These are phyloP conservation scores for Iphiclides podalirius DNA, from an alignment of 2,888 invertebrate species.

Conservation along the genomic window DNA sequence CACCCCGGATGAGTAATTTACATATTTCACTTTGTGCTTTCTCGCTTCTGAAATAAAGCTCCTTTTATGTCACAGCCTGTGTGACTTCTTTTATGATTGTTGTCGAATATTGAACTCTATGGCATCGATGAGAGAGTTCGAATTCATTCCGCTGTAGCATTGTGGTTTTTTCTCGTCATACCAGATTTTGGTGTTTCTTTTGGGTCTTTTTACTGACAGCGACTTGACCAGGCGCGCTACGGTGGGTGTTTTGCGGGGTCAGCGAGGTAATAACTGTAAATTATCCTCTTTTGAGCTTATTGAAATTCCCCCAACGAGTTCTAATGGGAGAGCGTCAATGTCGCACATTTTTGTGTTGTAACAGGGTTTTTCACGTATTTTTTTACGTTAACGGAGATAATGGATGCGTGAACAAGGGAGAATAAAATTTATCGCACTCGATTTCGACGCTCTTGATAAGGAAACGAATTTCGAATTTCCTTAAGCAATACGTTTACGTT, in stretches of 20 bases:
- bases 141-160: slow-evolving; percentile 35
- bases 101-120: slow-evolving; percentile 38
- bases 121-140: slow-evolving; percentile 37
- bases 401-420: too few relatives aligned
- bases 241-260: slow-evolving; percentile 79
- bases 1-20: slow-evolving; percentile 40
- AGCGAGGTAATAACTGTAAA: slow-evolving; percentile 78
- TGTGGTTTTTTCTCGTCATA: slow-evolving; percentile 66
- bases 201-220: slow-evolving; percentile 67
- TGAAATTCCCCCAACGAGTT: slow-evolving; percentile 67
- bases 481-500: too few relatives aligned
- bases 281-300: slow-evolving; percentile 73
- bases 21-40: slow-evolving; percentile 77
- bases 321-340: slow-evolving; percentile 61
- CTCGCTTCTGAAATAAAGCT: slow-evolving; percentile 76
- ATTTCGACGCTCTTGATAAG: too few relatives aligned
- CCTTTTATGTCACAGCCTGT: slow-evolving; percentile 60
- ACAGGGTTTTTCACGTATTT: too few relatives aligned
- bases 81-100: slow-evolving; percentile 36
- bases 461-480: too few relatives aligned
- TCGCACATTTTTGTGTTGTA: slow-evolving; percentile 32
- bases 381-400: too few relatives aligned
- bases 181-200: slow-evolving; percentile 71
- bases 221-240: slow-evolving; percentile 58
- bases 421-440: too few relatives aligned